phyloP scores from a whole-genome alignment of 2,113 vertebrate genomes.

The Hipposideros armiger region DNA sequence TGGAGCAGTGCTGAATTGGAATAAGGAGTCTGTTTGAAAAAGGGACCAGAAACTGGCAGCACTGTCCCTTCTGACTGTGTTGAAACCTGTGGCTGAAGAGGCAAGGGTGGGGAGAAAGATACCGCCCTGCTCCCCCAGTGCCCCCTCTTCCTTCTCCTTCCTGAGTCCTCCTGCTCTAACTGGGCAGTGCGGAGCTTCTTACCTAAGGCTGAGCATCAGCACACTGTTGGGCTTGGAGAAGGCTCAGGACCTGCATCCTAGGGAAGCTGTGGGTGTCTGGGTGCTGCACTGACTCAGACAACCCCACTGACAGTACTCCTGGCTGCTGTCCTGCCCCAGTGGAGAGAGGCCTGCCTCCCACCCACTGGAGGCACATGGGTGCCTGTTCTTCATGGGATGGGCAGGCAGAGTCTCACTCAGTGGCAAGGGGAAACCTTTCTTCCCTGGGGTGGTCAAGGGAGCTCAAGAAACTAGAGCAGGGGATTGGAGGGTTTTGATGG shows the following conservation, averaged over 20 bases:
- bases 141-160: background rate
- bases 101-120: background rate
- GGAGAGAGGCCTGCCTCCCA: background rate
- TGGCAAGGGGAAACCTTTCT: background rate
- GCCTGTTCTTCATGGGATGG: background rate
- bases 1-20: constrained; percentile 33
- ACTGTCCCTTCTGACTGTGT: background rate
- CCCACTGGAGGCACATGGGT: background rate
- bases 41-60: background rate
- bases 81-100: background rate
- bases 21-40: constrained; percentile 43
- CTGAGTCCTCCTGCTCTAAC: background rate
- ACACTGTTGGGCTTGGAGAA: background rate
- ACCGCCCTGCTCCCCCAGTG: accelerated
- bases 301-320: background rate
- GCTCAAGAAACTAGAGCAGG: background rate
- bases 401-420: background rate
- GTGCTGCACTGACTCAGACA: background rate
- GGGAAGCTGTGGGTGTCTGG: background rate
- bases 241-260: background rate
- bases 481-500: background rate
- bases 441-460: background rate
- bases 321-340: background rate
- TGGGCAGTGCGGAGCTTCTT: background rate
- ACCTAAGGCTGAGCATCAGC: background rate